phyloP scores from a whole-genome alignment of 2,888 invertebrate genomes.

The Drosophila koepferae region DNA sequence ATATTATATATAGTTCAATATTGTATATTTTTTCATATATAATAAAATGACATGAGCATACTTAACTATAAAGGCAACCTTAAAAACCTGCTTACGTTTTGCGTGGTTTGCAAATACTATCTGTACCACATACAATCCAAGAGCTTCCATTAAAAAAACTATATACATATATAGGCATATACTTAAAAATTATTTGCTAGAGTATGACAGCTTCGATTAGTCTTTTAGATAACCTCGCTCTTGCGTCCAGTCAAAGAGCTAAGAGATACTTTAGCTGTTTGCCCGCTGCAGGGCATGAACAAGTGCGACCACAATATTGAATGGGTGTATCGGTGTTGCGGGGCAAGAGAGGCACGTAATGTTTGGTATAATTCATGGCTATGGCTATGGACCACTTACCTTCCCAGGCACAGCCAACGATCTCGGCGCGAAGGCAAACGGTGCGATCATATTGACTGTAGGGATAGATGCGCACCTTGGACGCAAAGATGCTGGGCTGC shows the following conservation, averaged over 20 bases:
- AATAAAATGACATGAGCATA: neutral
- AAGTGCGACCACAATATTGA: conserved; percentile 56
- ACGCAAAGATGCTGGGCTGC: conserved; percentile 91
- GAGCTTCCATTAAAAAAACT: neutral
- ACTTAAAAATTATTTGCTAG: neutral
- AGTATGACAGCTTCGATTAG: conserved; percentile 30
- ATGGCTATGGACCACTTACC: conserved; percentile 86
- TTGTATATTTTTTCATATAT: too few species aligned
- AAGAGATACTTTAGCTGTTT: conserved; percentile 55
- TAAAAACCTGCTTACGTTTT: neutral
- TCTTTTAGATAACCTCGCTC: neutral
- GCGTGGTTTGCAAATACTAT: neutral
- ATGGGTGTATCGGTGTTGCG: neutral
- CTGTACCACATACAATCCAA: neutral
- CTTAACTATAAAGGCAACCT: neutral
- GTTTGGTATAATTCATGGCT: conserved; percentile 56
- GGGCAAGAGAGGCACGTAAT: neutral
- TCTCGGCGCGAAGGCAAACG: conserved; percentile 93
- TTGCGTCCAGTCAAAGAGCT: neutral
- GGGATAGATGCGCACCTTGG: conserved; percentile 92
- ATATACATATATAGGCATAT: neutral
- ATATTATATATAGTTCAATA: too few species aligned
- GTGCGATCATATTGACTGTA: conserved; percentile 91
- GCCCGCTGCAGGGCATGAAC: conserved; percentile 51
- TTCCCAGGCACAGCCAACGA: conserved; percentile 92